Evolutionary conservation across 2,797 vertebrate species (phyloP), one percentile per base, ranked within the genome.

Genomic region (Meda fulgida): DNA sequence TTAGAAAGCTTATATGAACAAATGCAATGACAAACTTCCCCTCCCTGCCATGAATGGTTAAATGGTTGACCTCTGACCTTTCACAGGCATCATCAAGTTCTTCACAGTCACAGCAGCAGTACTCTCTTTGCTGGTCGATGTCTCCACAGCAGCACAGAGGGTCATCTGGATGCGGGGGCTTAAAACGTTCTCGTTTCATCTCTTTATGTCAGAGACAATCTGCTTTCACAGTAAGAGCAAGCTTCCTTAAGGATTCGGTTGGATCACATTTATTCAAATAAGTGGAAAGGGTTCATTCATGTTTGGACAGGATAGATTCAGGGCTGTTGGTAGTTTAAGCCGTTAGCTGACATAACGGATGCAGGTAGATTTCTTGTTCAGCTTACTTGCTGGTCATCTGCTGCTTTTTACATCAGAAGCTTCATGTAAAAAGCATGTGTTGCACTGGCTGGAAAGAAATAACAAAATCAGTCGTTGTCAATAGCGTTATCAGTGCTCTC

Each of bases 101-200:
- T 46, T 96, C 93, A 91, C 97, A 98, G 90, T 98, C 96, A 86
- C 97, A 98, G 94, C 96, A 95, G 76, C 96, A 96, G 63, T 96
- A 95, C 38, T 90, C 91, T 80, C 86, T 84, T 65, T 87, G 86
- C 77, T 93, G 95, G 91, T 95, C 93, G 60, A 95, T 88, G 86
- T 98, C 97, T 90, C 98, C 97, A 91, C 97, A 99, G 94, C 97
- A 98, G 91, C 97, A 99, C 81, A 98, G 94, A 2, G 95, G 92
- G n/a, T 96, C 96, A 65, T 97, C 97, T 55, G 89, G 93, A 72
- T 93, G 91, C 46, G 94, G 94, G 51, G 95, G 93, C 79, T 95
- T 92, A 81, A 94, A 88, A n/a, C 92, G 90, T 88, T 95, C 95
- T 92, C 93, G 94, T 88, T 95, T 95, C 94, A 95, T 96, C 38